These are phyloP conservation scores for Acanthaster planci DNA, from an alignment of 35 echinoderm and acorn worm genomes.

Conservation along the genomic window DNA sequence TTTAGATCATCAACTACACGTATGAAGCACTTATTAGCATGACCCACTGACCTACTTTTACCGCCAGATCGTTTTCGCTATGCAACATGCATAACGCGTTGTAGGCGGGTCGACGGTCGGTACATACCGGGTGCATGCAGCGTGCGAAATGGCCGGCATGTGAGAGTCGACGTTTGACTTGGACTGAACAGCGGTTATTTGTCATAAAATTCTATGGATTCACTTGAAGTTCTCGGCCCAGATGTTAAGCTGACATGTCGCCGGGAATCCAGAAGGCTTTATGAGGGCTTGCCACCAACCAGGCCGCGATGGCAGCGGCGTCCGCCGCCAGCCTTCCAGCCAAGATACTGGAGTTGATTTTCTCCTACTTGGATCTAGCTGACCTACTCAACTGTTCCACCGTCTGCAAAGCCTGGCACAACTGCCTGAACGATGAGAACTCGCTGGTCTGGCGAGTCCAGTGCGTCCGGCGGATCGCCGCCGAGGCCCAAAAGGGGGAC, in stretches of 20 bases:
- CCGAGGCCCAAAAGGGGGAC: conserved; percentile 85
- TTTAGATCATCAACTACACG: background rate
- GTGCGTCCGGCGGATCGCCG: conserved; percentile 79
- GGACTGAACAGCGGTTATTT: background rate
- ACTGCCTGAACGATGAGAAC: conserved; percentile 95
- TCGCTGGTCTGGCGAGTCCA: conserved; percentile 89
- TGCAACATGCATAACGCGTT: too few relatives aligned
- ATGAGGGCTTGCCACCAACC: conserved; percentile 17
- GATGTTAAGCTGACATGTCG: conserved; percentile 22
- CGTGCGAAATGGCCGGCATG: too few relatives aligned
- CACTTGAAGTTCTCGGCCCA: background rate
- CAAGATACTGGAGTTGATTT: conserved; percentile 80
- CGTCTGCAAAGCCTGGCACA: conserved; percentile 91
- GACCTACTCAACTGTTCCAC: conserved; percentile 85
- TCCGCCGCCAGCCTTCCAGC: conserved; percentile 78
- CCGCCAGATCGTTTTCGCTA: conserved; percentile 22
- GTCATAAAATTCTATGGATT: conserved; percentile 26
- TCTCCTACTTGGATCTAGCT: conserved; percentile 88
- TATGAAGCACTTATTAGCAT: background rate
- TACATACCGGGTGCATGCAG: background rate
- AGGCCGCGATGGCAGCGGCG: conserved; percentile 28
- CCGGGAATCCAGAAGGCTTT: conserved; percentile 7
- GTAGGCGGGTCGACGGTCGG: background rate
- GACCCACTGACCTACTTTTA: conserved; percentile 25
- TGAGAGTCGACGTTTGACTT: background rate